Evolutionary conservation across 2,888 invertebrate genomes (phyloP).

Genomic region (Rugalucina vietnamica): DNA sequence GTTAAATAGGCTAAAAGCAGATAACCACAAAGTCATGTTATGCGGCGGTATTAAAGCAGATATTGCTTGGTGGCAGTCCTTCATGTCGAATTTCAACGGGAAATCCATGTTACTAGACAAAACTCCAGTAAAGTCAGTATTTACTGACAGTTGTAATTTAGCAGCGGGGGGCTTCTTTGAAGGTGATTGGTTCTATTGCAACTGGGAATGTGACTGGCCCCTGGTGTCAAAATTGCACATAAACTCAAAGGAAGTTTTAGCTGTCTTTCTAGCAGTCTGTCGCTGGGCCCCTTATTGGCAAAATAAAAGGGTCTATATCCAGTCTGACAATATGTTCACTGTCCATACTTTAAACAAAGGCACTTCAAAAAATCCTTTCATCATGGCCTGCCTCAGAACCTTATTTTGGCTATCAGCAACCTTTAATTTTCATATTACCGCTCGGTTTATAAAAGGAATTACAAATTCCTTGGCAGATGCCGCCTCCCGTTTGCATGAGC

Average conservation of each 20-base stretch:
- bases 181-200: conserved; percentile 30
- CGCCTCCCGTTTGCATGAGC: conserved; percentile 24
- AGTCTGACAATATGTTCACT: conserved; percentile 32
- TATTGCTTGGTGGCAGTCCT: conserved; percentile 30
- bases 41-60: not conserved
- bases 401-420: conserved; percentile 37
- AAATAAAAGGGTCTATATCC: conserved; percentile 16
- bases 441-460: conserved; percentile 20
- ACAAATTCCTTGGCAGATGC: conserved; percentile 17
- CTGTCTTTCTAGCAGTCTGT: conserved; percentile 16
- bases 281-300: conserved; percentile 25
- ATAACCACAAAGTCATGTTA: conserved; percentile 7
- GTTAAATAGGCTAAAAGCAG: not conserved
- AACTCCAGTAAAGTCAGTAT: conserved; percentile 25
- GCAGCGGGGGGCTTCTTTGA: conserved; percentile 20
- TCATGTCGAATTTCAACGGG: conserved; percentile 37
- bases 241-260: conserved; percentile 20
- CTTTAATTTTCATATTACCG: conserved; percentile 30
- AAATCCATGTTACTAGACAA: conserved; percentile 32
- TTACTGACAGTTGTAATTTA: conserved; percentile 29
- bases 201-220: conserved; percentile 24
- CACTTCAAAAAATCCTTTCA: conserved; percentile 2
- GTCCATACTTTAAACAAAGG: conserved; percentile 33
- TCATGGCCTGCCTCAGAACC: conserved; percentile 22
- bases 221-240: conserved; percentile 11